A percentile compares a stretch with the other conserved stretches of the same genome.
Conservation (phyloP, 2,888 invertebrate species). For the Euproctis similis region DNA sequence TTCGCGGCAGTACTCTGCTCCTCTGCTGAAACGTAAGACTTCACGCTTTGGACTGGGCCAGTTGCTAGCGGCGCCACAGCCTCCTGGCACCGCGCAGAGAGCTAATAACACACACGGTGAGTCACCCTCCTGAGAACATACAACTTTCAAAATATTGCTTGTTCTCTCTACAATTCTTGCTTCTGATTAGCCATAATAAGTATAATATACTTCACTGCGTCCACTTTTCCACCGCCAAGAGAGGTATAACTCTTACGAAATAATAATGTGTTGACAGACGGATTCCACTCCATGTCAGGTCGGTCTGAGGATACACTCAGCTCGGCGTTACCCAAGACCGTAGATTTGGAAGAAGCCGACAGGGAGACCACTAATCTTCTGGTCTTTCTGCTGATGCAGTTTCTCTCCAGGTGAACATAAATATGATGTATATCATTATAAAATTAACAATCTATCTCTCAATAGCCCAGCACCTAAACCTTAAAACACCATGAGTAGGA, state of each 20-base stretch:
- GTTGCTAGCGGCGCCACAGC: constrained; percentile 71
- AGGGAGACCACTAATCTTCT: constrained; percentile 95
- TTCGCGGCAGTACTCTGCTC: constrained; percentile 94
- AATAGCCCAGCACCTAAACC: too few species aligned
- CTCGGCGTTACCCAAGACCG: constrained; percentile 87
- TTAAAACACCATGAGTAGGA: too few species aligned
- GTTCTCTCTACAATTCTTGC: too few species aligned
- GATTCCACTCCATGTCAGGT: constrained; percentile 86
- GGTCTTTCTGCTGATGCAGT: constrained; percentile 97
- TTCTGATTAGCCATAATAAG: too few species aligned
- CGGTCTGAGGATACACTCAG: constrained; percentile 84
- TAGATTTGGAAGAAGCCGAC: constrained; percentile 96
- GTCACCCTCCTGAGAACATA: too few species aligned
- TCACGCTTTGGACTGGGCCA: constrained; percentile 94
- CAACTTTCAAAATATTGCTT: too few species aligned
- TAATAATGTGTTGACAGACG: too few species aligned
- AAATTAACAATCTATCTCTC: too few species aligned
- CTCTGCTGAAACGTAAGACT: constrained; percentile 94
- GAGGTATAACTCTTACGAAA: too few species aligned
- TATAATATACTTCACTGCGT: too few species aligned
- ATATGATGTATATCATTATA: too few species aligned
- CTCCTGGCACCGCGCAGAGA: constrained; percentile 20
- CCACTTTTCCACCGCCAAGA: too few species aligned
- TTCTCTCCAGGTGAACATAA: constrained; percentile 79
- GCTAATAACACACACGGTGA: constrained; percentile 29